Percentiles rank a stretch among this genome's conserved stretches.
These are phyloP conservation scores for Metacarcinus magister DNA, from an alignment of 2,888 invertebrate species.

Conservation along the genomic window DNA sequence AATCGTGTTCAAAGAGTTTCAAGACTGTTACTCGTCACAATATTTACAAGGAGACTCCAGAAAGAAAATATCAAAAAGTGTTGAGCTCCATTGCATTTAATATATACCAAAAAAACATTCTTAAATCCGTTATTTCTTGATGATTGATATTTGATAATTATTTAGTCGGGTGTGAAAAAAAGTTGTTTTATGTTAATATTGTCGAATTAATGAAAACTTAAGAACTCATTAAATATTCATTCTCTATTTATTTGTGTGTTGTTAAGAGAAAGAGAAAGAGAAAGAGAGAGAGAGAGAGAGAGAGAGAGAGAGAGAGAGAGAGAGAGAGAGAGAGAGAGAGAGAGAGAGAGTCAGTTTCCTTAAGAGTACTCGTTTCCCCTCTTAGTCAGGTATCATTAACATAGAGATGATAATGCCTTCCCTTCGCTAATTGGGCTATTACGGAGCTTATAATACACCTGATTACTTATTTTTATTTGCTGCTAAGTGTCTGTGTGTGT, in stretches of 20 bases:
- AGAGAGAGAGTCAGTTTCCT: not conserved
- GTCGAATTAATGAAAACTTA: no score
- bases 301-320: constrained; percentile 8
- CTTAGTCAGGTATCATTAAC: not conserved
- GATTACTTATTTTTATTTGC: constrained; percentile 5
- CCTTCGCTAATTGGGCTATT: not conserved
- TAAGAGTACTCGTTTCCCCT: not conserved
- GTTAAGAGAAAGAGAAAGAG: not conserved
- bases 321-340: not conserved
- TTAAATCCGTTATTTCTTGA: no score
- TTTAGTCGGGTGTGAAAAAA: not conserved
- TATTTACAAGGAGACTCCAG: no score
- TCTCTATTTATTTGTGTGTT: no score
- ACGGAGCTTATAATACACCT: not conserved
- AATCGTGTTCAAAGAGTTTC: no score
- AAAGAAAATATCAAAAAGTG: no score
- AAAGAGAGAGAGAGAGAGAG: not conserved
- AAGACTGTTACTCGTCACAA: no score
- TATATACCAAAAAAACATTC: no score
- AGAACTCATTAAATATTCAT: no score
- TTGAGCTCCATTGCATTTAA: no score
- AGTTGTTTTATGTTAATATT: no score
- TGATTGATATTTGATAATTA: no score
- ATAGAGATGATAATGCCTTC: not conserved
- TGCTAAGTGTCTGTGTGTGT: not conserved